Conservation (phyloP, 2,113 vertebrate species). For the Brachionichthys hirsutus region DNA sequence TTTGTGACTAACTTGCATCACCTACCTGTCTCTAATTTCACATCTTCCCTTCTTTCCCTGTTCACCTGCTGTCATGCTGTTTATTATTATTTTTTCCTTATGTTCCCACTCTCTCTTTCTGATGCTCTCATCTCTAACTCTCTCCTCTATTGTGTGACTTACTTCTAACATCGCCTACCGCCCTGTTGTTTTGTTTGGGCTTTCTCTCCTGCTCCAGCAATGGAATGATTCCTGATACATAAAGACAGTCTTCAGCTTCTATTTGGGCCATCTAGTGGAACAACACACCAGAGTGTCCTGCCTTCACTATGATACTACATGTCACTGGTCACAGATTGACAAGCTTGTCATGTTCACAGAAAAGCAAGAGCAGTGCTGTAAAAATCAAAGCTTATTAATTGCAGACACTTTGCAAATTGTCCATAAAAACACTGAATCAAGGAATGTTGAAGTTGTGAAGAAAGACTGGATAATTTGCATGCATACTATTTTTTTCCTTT, state of each 20-base stretch:
- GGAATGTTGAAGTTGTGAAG: constrained; percentile 11
- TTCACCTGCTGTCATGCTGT: constrained; percentile 29
- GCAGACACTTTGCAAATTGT: constrained; percentile 20
- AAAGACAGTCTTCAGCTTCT: constrained; percentile 29
- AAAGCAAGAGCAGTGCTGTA: constrained; percentile 9
- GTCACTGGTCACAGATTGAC: constrained; percentile 24
- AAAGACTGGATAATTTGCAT: background rate
- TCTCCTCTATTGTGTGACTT: constrained; percentile 37
- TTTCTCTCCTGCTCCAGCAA: constrained; percentile 30
- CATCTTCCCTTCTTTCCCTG: constrained; percentile 15
- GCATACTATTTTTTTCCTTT: constrained; percentile 38
- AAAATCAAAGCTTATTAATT: constrained; percentile 12
- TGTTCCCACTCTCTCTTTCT: constrained; percentile 14
- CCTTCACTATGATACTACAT: constrained; percentile 11
- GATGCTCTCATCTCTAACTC: constrained; percentile 16
- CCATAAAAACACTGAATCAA: constrained; percentile 15
- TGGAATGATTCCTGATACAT: constrained; percentile 44
- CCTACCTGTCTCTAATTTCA: constrained; percentile 48
- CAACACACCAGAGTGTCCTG: constrained; percentile 20
- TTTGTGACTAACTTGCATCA: constrained; percentile 53
- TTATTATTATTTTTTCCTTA: constrained; percentile 13
- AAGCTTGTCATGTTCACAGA: constrained; percentile 23
- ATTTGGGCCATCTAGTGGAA: constrained; percentile 25
- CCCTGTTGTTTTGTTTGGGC: constrained; percentile 43
- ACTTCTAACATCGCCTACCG: constrained; percentile 39